phyloP scores from a whole-genome alignment of 2,113 vertebrate genomes.

The Ibidorhyncha struthersii region DNA sequence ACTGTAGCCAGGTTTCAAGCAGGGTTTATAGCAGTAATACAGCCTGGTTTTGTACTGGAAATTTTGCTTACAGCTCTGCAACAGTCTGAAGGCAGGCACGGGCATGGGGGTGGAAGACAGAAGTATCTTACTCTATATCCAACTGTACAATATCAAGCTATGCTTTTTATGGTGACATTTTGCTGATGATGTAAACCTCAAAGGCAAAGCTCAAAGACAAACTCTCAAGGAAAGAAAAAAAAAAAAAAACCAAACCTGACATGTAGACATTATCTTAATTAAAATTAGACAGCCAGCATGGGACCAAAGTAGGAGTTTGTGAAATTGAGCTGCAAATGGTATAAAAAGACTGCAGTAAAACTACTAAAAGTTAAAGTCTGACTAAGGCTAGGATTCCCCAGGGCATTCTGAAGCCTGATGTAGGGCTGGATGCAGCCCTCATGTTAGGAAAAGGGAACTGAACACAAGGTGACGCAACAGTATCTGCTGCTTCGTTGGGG shows the following conservation, averaged over 20 bases:
- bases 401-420: not conserved
- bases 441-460: not conserved
- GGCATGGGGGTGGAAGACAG: not conserved
- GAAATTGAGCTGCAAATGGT: not conserved
- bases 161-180: not conserved
- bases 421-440: not conserved
- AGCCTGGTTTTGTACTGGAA: not conserved
- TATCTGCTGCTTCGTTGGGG: not conserved
- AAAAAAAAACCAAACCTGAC: not conserved
- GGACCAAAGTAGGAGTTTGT: not conserved
- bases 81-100: not conserved
- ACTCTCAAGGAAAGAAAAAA: not conserved
- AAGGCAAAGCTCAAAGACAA: not conserved
- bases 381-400: not conserved
- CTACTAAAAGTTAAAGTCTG: not conserved
- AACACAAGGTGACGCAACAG: not conserved
- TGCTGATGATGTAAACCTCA: not conserved
- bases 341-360: not conserved
- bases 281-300: not conserved
- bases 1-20: not conserved
- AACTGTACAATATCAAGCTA: not conserved
- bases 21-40: not conserved
- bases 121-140: not conserved
- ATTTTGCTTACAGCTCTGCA: not conserved
- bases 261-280: not conserved